These are phyloP conservation scores for Leucosticte australis DNA, from an alignment of 2,113 vertebrate species.

Conservation along the genomic window DNA sequence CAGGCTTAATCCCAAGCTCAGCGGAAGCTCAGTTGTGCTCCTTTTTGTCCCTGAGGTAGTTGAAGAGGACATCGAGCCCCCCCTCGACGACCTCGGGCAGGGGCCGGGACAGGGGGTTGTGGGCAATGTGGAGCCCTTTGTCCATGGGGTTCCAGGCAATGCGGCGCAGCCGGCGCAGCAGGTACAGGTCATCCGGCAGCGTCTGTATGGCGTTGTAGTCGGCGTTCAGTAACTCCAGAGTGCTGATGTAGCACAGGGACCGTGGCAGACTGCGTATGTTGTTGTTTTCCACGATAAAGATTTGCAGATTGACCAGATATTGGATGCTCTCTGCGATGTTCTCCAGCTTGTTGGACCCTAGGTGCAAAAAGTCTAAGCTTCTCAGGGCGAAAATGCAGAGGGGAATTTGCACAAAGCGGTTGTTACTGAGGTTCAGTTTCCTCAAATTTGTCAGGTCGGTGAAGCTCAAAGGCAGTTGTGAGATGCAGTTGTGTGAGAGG, in stretches of 20 bases:
- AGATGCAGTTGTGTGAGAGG: slow-evolving; percentile 88
- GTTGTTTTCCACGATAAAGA: slow-evolving; percentile 90
- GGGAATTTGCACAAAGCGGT: slow-evolving; percentile 86
- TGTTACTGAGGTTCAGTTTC: slow-evolving; percentile 94
- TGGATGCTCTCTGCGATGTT: slow-evolving; percentile 90
- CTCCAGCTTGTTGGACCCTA: slow-evolving; percentile 90
- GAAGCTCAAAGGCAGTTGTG: slow-evolving; percentile 81
- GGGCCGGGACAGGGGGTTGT: slow-evolving; percentile 89
- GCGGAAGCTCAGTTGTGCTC: slow-evolving; percentile 35
- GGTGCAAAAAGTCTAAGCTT: slow-evolving; percentile 87
- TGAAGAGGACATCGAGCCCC: slow-evolving; percentile 84
- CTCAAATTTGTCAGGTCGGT: slow-evolving; percentile 76
- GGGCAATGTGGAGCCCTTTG: slow-evolving; percentile 89
- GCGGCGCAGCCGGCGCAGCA: slow-evolving; percentile 77
- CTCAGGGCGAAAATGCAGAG: slow-evolving; percentile 86
- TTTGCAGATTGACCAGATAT: slow-evolving; percentile 84
- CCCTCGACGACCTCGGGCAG: slow-evolving; percentile 86
- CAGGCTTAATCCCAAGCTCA: not conserved
- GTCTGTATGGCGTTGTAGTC: slow-evolving; percentile 90
- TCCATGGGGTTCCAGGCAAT: slow-evolving; percentile 92
- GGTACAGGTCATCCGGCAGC: slow-evolving; percentile 84
- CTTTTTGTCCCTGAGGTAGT: slow-evolving; percentile 85
- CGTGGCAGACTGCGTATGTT: slow-evolving; percentile 83
- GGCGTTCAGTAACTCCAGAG: slow-evolving; percentile 88
- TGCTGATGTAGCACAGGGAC: slow-evolving; percentile 81